phyloP scores from a whole-genome alignment of 2,888 invertebrate species.

The Callimorpha dominula region DNA sequence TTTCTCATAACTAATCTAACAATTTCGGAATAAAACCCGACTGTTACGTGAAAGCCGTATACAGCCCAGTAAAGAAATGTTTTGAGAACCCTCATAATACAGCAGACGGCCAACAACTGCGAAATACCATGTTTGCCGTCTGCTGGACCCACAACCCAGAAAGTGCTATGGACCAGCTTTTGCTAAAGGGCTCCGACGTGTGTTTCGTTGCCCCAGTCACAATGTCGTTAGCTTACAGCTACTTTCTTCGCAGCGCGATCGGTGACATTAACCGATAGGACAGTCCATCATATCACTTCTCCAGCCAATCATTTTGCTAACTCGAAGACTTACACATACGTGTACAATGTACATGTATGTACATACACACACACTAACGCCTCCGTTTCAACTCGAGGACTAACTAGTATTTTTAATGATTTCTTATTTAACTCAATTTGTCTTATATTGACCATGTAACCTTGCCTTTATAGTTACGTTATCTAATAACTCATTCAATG shows the following conservation, averaged over 20 bases:
- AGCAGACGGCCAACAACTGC: neutral
- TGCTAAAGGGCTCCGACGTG: neutral
- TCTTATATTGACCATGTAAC: no score
- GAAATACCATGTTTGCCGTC: neutral
- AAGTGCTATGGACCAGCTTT: neutral
- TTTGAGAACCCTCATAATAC: neutral
- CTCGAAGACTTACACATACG: neutral
- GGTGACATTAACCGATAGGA: neutral
- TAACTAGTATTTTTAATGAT: no score
- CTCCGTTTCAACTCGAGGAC: no score
- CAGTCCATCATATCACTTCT: neutral
- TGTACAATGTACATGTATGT: no score
- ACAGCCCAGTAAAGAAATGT: neutral
- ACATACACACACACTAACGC: no score
- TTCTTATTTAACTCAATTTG: no score
- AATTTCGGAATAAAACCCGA: no score
- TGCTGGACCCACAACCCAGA: neutral
- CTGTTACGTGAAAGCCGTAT: no score
- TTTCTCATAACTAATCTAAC: no score
- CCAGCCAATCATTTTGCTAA: neutral
- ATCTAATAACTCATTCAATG: constrained; percentile 26
- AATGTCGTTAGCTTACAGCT: neutral
- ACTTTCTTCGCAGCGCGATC: no score
- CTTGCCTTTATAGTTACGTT: neutral
- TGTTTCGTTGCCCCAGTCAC: neutral